Percentiles rank a stretch among this genome's conserved stretches.
These are phyloP conservation scores for Drosophila picticornis DNA, from an alignment of 2,888 invertebrate genomes.

Conservation along the genomic window DNA sequence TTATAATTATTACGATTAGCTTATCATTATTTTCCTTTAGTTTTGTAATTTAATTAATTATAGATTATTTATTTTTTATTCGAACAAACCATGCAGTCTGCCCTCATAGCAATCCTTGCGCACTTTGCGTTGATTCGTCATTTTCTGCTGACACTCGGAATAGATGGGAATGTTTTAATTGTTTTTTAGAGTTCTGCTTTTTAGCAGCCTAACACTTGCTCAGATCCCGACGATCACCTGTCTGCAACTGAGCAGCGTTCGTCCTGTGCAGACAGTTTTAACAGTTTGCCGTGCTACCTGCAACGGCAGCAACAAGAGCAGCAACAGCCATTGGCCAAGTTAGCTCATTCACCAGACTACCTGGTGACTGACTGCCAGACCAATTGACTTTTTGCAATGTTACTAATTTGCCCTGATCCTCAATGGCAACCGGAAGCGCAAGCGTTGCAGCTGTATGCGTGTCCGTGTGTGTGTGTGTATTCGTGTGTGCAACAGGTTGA, in stretches of 20 bases:
- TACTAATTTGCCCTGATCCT: slow-evolving; percentile 61
- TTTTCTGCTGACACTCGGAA: slow-evolving; percentile 22
- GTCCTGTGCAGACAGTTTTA: slow-evolving; percentile 59
- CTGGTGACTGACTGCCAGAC: slow-evolving; percentile 39
- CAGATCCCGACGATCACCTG: slow-evolving; percentile 80
- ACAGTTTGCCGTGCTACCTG: slow-evolving; percentile 45
- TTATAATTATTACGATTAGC: background rate
- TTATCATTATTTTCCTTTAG: background rate
- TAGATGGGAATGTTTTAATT: background rate
- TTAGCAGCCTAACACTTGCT: slow-evolving; percentile 43
- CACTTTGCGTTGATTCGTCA: slow-evolving; percentile 79
- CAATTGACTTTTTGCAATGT: slow-evolving; percentile 80
- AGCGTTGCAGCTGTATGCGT: slow-evolving; percentile 7
- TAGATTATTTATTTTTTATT: background rate
- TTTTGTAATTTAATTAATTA: too few relatives aligned
- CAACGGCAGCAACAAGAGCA: slow-evolving; percentile 24
- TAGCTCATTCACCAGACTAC: background rate
- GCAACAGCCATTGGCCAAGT: slow-evolving; percentile 54
- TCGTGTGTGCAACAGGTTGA: slow-evolving; percentile 73
- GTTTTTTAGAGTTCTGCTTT: background rate
- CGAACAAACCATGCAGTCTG: slow-evolving; percentile 66
- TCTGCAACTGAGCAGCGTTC: slow-evolving; percentile 70
- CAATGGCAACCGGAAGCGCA: slow-evolving; percentile 59
- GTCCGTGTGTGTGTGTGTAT: slow-evolving; percentile 9
- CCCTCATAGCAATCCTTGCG: slow-evolving; percentile 74